Conservation (phyloP, 1,140 invertebrate species). For the Bombus polaris region DNA sequence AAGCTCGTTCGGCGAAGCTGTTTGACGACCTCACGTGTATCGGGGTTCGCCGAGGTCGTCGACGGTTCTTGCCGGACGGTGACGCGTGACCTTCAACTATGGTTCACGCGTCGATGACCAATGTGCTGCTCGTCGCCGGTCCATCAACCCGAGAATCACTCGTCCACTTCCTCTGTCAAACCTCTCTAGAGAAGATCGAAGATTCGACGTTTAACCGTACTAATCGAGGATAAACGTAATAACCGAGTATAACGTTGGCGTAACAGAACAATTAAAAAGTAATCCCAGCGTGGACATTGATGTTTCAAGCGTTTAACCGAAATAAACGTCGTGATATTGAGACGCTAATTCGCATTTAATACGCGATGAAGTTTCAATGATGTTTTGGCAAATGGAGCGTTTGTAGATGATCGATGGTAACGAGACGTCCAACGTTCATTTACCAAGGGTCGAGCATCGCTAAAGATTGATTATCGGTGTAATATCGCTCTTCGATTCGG, state of each 20-base stretch:
- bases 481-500: background rate
- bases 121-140: slow-evolving; percentile 5
- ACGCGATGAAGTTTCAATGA: no score
- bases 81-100: slow-evolving; percentile 26
- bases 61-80: slow-evolving; percentile 35
- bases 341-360: background rate
- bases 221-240: background rate
- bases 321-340: background rate
- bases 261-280: background rate
- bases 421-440: background rate
- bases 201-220: background rate
- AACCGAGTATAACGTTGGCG: no score
- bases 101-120: slow-evolving; percentile 25
- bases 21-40: slow-evolving; percentile 34
- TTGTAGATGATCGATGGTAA: background rate
- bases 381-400: background rate
- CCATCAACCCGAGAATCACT: slow-evolving; percentile 2
- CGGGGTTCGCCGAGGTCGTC: slow-evolving; percentile 48
- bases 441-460: background rate
- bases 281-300: background rate
- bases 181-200: background rate
- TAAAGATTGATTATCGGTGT: background rate
- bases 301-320: background rate
- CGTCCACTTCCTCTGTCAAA: background rate
- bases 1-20: slow-evolving; percentile 4